Evolutionary conservation across 2,797 vertebrate species (phyloP).

Genomic region (Anomalospiza imberbis): DNA sequence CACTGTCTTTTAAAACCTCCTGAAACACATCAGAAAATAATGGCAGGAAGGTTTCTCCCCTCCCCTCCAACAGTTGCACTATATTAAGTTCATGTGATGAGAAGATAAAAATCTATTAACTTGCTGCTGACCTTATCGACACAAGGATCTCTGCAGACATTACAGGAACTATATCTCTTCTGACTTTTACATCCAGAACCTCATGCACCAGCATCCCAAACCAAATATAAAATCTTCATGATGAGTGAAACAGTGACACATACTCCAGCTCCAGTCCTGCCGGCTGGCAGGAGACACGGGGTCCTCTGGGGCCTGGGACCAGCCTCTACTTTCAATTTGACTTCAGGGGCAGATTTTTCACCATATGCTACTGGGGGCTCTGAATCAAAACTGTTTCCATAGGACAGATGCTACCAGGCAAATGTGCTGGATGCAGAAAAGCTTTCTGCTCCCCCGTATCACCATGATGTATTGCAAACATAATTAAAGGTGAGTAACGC

Average conservation of each 20-base stretch:
- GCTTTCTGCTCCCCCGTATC: slow-evolving; percentile 74
- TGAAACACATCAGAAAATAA: slow-evolving; percentile 49
- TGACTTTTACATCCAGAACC: slow-evolving; percentile 83
- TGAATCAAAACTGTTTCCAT: slow-evolving; percentile 76
- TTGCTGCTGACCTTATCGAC: slow-evolving; percentile 83
- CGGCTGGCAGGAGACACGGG: slow-evolving; percentile 46
- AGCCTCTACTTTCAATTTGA: slow-evolving; percentile 77
- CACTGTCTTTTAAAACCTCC: slow-evolving; percentile 31
- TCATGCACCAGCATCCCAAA: slow-evolving; percentile 76
- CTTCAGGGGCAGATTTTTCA: slow-evolving; percentile 69
- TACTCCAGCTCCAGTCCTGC: slow-evolving; percentile 60
- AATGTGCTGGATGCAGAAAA: slow-evolving; percentile 71
- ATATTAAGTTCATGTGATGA: slow-evolving; percentile 82
- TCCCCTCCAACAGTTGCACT: slow-evolving; percentile 71
- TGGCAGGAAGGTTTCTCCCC: slow-evolving; percentile 46
- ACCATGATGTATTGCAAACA: slow-evolving; percentile 81
- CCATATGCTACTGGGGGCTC: slow-evolving; percentile 80
- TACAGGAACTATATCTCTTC: slow-evolving; percentile 83
- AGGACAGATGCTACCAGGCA: slow-evolving; percentile 78
- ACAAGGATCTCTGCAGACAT: slow-evolving; percentile 80
- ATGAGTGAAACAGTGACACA: slow-evolving; percentile 81
- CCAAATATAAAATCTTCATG: slow-evolving; percentile 82
- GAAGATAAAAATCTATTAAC: slow-evolving; percentile 88
- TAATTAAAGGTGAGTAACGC: slow-evolving; percentile 81
- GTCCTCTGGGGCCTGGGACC: slow-evolving; percentile 71